These are phyloP conservation scores for Morelia viridis DNA, from an alignment of 2,797 vertebrate species.

Conservation along the genomic window DNA sequence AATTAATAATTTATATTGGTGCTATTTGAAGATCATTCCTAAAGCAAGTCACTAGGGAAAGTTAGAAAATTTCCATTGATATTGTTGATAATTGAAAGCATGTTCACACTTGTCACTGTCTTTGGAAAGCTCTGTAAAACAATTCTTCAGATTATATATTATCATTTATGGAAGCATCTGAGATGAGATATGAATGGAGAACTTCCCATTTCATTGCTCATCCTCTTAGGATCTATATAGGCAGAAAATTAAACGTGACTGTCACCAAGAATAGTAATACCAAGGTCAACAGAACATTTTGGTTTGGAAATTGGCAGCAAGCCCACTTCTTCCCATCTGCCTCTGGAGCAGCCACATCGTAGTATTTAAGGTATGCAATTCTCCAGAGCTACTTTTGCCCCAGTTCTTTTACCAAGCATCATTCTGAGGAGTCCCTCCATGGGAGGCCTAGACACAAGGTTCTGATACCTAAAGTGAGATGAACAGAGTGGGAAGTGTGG, in stretches of 20 bases:
- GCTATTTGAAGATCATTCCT: slow-evolving; percentile 43
- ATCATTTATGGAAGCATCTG: neutral
- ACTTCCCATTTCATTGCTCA: neutral
- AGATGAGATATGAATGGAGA: neutral
- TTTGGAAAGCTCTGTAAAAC: slow-evolving; percentile 15
- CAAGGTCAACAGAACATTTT: neutral
- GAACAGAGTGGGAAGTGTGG: neutral
- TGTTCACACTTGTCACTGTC: neutral
- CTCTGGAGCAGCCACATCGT: neutral
- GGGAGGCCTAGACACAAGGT: neutral
- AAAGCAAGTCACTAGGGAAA: slow-evolving; percentile 33
- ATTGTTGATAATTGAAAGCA: slow-evolving; percentile 32
- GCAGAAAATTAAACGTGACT: neutral
- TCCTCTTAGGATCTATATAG: neutral
- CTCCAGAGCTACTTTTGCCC: neutral
- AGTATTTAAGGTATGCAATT: neutral
- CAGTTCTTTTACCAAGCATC: neutral
- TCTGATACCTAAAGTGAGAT: neutral
- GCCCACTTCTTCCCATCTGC: neutral
- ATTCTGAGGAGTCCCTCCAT: neutral
- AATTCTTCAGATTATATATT: neutral
- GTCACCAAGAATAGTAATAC: neutral
- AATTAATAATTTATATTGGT: slow-evolving; percentile 48
- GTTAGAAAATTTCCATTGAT: slow-evolving; percentile 12
- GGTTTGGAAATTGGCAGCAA: neutral